phyloP scores from a whole-genome alignment of 2,888 invertebrate genomes.

The Heteromyza rotundicornis region DNA sequence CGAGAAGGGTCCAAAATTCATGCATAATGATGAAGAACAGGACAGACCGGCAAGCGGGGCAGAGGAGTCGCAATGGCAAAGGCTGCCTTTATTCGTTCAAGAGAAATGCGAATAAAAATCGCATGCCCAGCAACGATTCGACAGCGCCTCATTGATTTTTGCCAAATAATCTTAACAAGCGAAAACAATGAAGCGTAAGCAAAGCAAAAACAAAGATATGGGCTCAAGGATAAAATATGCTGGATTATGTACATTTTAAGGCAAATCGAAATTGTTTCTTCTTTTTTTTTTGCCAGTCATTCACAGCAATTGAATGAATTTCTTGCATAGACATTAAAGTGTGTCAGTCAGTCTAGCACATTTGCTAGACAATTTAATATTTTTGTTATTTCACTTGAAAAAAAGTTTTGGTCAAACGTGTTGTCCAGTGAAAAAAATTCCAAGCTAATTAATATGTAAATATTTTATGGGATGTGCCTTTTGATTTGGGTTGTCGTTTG shows the following conservation, averaged over 20 bases:
- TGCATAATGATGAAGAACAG: neutral
- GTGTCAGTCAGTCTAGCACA: too few species aligned
- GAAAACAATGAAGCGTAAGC: constrained; percentile 17
- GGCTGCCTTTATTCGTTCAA: neutral
- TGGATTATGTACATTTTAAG: neutral
- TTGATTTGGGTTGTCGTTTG: too few species aligned
- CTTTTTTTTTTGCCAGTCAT: too few species aligned
- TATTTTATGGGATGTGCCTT: too few species aligned
- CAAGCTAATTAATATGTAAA: too few species aligned
- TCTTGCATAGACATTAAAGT: too few species aligned
- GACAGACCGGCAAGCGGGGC: neutral
- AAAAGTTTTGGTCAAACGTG: too few species aligned
- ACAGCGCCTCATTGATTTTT: neutral
- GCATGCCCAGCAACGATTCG: neutral
- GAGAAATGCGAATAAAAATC: neutral
- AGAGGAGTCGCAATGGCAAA: neutral
- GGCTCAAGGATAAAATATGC: neutral
- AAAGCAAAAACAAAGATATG: constrained; percentile 13
- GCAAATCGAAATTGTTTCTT: neutral
- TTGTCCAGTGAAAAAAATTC: too few species aligned
- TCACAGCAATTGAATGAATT: too few species aligned
- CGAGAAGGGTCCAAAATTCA: neutral
- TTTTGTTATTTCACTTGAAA: too few species aligned
- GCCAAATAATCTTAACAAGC: constrained; percentile 26
- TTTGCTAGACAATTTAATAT: too few species aligned